Evolutionary conservation across 2,888 invertebrate species (phyloP), one percentile per base, ranked within the genome.

Genomic region (Eilema griseolum): DNA sequence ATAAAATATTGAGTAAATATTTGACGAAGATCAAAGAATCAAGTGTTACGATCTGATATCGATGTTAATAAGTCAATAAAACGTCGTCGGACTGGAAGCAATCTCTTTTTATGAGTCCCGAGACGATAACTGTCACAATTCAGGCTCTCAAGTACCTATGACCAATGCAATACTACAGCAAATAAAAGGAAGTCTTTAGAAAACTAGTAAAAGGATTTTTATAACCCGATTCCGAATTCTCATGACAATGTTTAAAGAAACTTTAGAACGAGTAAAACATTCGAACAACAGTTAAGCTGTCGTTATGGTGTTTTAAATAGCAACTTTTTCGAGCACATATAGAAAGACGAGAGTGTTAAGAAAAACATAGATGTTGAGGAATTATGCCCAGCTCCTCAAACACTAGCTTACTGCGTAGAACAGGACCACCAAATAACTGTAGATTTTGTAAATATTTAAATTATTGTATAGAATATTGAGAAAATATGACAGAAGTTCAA

Each of bases 61-160:
- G 93, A 93, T 94, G 94, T 94, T 94, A 94, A 94, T 94, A 94
- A 94, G 94, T 94, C 94, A 94, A 94, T 94, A 94, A 94, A 94
- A 93, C 92, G 94, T 91, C 92, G 92, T 84, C 88, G 89, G 89
- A 92, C 90, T 94, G 90, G 90, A 94, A 93, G 93, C 94, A 94
- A 94, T 94, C 94, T 93, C 93, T 91, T 94, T 94, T 94, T 94
- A 94, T 89, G 92, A 90, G 93, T 92, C 94, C 92, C 93, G 80
- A 80, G 93, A 88, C 92, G 93, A 90, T 90, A 89, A 92, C 92
- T 92, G 89, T 90, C 90, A 90, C 91, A 88, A 89, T 90, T 88
- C 90, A 89, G 91, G 91, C 90, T 90, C 89, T 86, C 85, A 87
- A 89, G 88, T 89, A 89, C 86, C 87, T 88, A 87, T 83, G 85